These are phyloP conservation scores for Anas capensis DNA, from an alignment of 2,797 vertebrate genomes.

Conservation along the genomic window DNA sequence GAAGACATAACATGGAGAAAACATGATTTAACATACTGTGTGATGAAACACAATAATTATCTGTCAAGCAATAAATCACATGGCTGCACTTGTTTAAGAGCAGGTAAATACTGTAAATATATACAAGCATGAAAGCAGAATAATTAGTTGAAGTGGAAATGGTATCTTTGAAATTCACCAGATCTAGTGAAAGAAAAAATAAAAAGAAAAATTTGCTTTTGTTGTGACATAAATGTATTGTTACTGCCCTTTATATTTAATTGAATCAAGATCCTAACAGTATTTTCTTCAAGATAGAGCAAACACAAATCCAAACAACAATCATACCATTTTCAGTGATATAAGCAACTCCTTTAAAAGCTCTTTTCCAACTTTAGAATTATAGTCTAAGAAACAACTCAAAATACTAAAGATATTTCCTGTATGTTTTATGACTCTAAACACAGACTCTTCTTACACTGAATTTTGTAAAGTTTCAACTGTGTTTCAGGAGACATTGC, in stretches of 20 bases:
- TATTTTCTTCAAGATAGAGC: neutral
- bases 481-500: neutral
- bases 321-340: neutral
- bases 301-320: neutral
- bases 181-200: neutral
- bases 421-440: neutral
- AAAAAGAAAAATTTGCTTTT: neutral
- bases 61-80: neutral
- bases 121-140: neutral
- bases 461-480: neutral
- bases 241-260: neutral
- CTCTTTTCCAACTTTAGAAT: neutral
- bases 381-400: neutral
- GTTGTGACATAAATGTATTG: neutral
- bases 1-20: neutral
- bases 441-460: neutral
- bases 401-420: neutral
- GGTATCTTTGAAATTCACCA: neutral
- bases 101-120: neutral
- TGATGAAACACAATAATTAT: neutral
- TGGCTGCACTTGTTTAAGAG: neutral
- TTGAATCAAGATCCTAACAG: neutral
- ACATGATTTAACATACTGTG: neutral
- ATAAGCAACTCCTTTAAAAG: neutral
- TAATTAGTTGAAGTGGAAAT: neutral